Base-by-base conservation (phyloP, 2,888 invertebrate genomes). In the Agrochola lychnidis region DNA sequence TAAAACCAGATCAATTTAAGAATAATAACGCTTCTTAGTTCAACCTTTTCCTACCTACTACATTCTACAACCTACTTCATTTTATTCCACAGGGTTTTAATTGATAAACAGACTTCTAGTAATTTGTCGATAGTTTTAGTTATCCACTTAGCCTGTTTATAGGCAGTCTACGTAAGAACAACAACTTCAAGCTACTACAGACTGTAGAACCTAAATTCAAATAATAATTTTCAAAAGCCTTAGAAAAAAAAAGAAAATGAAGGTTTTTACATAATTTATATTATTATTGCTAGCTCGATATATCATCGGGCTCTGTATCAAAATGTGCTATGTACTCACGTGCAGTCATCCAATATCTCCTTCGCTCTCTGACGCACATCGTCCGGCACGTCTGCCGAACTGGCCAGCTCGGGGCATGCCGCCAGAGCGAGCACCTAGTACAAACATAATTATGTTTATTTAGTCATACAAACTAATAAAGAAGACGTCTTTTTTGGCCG, bases 351-450 rank as follows among this genome's bases (percentile, higher is more conserved):
- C 40, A 98, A 96, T 80, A 99, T 97, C 64, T 96, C 94, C 53
- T 83, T 92, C 0, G 98, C 99, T 70, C 98, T 97, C 70, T 97
- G 94, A 92, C 99, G 99, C 0, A 98, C 98, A 94, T 99, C 99
- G 0, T 97, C 97, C 0, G 99, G 99, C 88, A 98, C 98, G 64
- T 88, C 88, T 2, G 96, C 93, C 0, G 88, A 86, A 25, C 76
- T 53, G 63, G 89, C 80, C 69, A 99, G 95, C 45, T 94, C 95
- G 0, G 99, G 99, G 84, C 98, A 98, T 3, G 98, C 96, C 25
- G 98, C 98, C 72, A 98, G 92, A 0, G 99, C 98, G 83, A 94
- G 48, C 70, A 94, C 94, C 94, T 94, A 30, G 4, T 22, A 56
- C 5, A 71, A 4, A 73, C 45, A 69, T 1, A n/a, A n/a, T n/a